phyloP scores from a whole-genome alignment of 30 jellyfish, hydroid and myxozoan species.

The Rhopilema esculentum region DNA sequence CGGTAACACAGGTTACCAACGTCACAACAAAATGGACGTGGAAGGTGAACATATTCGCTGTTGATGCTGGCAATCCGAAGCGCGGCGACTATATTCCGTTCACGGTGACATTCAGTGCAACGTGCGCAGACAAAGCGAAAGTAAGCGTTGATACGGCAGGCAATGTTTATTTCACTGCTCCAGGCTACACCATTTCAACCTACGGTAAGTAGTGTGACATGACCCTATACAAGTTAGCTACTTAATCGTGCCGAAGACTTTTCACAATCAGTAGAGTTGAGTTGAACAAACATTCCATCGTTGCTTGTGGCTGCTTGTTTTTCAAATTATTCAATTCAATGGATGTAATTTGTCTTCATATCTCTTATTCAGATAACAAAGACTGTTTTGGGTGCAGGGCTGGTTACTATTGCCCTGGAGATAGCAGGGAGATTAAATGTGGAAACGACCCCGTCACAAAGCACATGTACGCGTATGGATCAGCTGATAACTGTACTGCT shows the following conservation, averaged over 20 bases:
- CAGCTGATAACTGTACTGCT: conserved; percentile 72
- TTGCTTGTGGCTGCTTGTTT: too few species aligned
- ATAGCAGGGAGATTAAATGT: conserved; percentile 78
- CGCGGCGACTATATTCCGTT: conserved; percentile 79
- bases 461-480: conserved; percentile 83
- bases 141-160: conserved; percentile 76
- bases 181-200: conserved; percentile 69
- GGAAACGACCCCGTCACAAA: conserved; percentile 77
- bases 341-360: too few species aligned
- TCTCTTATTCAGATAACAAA: conserved; percentile 67
- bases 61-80: conserved; percentile 83
- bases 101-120: conserved; percentile 51
- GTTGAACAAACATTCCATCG: too few species aligned
- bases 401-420: conserved; percentile 89
- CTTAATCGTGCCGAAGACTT: too few species aligned
- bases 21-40: conserved; percentile 47
- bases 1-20: conserved; percentile 45
- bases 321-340: too few species aligned
- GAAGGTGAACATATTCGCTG: conserved; percentile 72
- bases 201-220: conserved; percentile 28
- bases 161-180: conserved; percentile 75
- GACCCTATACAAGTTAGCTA: too few species aligned
- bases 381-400: conserved; percentile 93
- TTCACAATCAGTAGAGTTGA: too few species aligned
- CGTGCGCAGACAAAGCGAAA: conserved; percentile 62